Percentiles rank a stretch among this genome's conserved stretches.
These are phyloP conservation scores for Pterostichus madidus DNA, from an alignment of 2,888 invertebrate genomes.

Conservation along the genomic window DNA sequence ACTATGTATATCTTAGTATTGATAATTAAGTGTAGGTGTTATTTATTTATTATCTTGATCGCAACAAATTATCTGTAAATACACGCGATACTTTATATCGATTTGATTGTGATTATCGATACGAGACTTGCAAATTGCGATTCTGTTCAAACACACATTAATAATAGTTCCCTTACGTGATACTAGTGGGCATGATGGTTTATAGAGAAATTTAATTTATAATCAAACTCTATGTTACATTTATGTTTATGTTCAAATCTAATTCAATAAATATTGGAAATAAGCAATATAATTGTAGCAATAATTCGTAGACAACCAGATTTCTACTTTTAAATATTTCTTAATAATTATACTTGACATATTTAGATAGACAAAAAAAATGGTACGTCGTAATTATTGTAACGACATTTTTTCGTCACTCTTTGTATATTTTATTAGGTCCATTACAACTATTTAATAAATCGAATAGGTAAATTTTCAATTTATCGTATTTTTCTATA, in stretches of 20 bases:
- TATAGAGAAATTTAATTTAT: slow-evolving; percentile 22
- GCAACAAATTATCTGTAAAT: slow-evolving; percentile 49
- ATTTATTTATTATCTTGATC: slow-evolving; percentile 51
- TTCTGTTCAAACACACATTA: slow-evolving; percentile 30
- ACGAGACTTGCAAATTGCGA: slow-evolving; percentile 36
- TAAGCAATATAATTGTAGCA: too few species aligned
- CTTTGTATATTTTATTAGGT: too few species aligned
- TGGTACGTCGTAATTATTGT: too few species aligned
- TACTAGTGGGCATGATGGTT: neutral
- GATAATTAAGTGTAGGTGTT: slow-evolving; percentile 55
- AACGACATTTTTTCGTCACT: too few species aligned
- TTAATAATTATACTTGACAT: too few species aligned
- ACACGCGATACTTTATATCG: slow-evolving; percentile 21
- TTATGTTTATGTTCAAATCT: neutral
- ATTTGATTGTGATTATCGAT: slow-evolving; percentile 43
- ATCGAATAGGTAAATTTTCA: too few species aligned
- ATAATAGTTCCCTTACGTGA: slow-evolving; percentile 24
- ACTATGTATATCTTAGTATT: slow-evolving; percentile 34
- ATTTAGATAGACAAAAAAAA: too few species aligned
- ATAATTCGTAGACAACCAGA: too few species aligned
- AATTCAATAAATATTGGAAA: too few species aligned
- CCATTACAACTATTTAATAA: too few species aligned
- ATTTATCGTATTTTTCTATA: too few species aligned
- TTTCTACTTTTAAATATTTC: too few species aligned
- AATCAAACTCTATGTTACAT: neutral